Base-by-base conservation (phyloP, 2,113 vertebrate species). In the Todiramphus saurophagus region DNA sequence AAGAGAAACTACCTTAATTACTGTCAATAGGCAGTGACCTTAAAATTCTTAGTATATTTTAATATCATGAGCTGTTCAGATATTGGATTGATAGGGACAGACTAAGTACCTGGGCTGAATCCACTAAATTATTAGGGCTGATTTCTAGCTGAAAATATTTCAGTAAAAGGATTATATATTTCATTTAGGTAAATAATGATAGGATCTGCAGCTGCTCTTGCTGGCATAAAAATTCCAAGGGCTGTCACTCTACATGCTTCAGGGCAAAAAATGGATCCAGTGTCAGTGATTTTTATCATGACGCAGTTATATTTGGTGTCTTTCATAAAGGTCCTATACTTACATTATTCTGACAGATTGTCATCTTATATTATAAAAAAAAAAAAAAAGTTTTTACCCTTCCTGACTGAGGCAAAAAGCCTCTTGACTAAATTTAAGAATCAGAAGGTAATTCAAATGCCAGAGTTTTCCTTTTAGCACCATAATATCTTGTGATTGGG, bases 161-260 rank as follows among this genome's bases (percentile, higher is more conserved):
- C 5, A 9, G 73, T 60, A 31, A 92, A 90, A 83, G 35, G 16
- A 62, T 87, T 93, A 48, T 58, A 41, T n/a, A 33, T 84, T 89
- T 96, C 11, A 68, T 78, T 84, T 87, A 82, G 39, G 39, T 60
- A 90, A 97, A 90, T 81, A 95, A 68, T 44, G 4, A 66, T 58
- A 86, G 18, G 21, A 87, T 79, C 30, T 95, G 23, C 69, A 93
- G 39, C 48, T 91, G 23, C 16, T 84, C 10, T 75, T 84, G 6
- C 25, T 62, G 28, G 53, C 21, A 41, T 62, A 46, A 87, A 84
- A 90, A 84, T 85, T 93, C 69, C 75, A 70, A 91, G n/a, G 21
- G 18, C 27, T 84, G 69, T 82, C 76, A 79, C 10, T 76, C 17
- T 43, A 13, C 41, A 28, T 1, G 3, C 66, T 89, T 72, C 66